Conservation (phyloP, 2,888 invertebrate genomes). For the Hirtodrosophila alboralis region DNA sequence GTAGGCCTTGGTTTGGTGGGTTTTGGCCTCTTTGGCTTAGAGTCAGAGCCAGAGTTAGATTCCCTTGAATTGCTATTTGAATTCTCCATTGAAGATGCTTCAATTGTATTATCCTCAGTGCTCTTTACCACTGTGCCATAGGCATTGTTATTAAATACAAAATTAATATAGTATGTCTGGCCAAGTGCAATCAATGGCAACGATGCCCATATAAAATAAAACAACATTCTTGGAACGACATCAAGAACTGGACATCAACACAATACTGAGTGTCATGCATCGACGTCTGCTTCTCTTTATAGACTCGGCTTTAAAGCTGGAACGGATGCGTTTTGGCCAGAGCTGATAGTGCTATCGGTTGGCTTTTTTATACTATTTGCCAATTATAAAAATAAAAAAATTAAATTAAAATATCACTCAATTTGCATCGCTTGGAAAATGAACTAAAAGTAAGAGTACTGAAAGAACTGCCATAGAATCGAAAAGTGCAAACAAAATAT, state of each 20-base stretch:
- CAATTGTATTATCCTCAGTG: not conserved
- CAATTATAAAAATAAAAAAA: no score
- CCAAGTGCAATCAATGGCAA: constrained; percentile 36
- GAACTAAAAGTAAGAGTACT: no score
- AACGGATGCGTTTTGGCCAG: constrained; percentile 24
- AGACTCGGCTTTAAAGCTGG: constrained; percentile 28
- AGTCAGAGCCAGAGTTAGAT: not conserved
- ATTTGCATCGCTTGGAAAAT: constrained; percentile 10
- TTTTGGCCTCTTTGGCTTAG: no score
- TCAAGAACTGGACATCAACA: not conserved
- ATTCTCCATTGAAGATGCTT: not conserved
- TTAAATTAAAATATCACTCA: not conserved
- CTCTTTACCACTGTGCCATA: not conserved
- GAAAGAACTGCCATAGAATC: no score
- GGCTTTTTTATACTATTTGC: constrained; percentile 12
- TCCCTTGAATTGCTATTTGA: not conserved
- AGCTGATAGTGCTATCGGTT: constrained; percentile 24
- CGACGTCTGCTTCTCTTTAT: constrained; percentile 47
- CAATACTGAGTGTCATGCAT: constrained; percentile 26
- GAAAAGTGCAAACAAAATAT: no score
- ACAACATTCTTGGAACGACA: constrained; percentile 26
- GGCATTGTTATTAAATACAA: constrained; percentile 57
- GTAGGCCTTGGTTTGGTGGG: no score
- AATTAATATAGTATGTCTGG: constrained; percentile 67
- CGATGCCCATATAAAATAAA: constrained; percentile 41